Evolutionary conservation across 2,797 vertebrate genomes (phyloP), one percentile per base, ranked within the genome.

Genomic region (Microctenopoma lineatum): DNA sequence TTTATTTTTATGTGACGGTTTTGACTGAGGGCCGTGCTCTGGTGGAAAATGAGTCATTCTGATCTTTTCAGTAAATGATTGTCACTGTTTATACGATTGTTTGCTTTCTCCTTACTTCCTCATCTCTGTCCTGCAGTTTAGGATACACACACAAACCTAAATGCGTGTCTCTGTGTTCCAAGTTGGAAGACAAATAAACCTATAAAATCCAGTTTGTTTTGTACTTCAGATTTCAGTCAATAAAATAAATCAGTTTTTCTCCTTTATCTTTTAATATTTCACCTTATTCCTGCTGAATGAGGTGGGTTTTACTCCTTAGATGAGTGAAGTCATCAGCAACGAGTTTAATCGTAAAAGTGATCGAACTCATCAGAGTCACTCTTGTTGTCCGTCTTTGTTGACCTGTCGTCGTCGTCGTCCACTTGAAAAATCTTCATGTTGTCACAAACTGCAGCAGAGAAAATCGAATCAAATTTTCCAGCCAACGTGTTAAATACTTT

Each of bases 271-370:
- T 39, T 18, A 36, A 18, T 38, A 27, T 16, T 16, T n/a, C 14
- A 5, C 50, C 34, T 1, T 9, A 32, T 34, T 2, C 6, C 0
- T 7, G 7, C 3, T 15, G n/a, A 41, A 13, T 36, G 50, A 48
- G 18, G 36, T 11, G 46, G 0, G 16, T 5, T 29, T n/a, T 21
- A 13, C 59, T 8, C 2, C 32, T 2, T 8, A 32, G 29, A 32
- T 32, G 5, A 8, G 32, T 34, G 32, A 8, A 1, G 50, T 2
- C 27, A 4, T 42, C 9, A 12, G 0, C 1, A 50, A n/a, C 12
- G 14, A 4, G 18, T 69, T 90, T 14, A 92, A 66, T 93, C 90
- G 67, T 93, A 95, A 77, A 95, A 95, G 77, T 91, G 59, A 75
- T 94, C 92, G 72, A 89, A 93, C 71, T 92, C 91, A 46, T 93